phyloP scores from a whole-genome alignment of 2,113 vertebrate species.

The Forbesichthys papilliferus region DNA sequence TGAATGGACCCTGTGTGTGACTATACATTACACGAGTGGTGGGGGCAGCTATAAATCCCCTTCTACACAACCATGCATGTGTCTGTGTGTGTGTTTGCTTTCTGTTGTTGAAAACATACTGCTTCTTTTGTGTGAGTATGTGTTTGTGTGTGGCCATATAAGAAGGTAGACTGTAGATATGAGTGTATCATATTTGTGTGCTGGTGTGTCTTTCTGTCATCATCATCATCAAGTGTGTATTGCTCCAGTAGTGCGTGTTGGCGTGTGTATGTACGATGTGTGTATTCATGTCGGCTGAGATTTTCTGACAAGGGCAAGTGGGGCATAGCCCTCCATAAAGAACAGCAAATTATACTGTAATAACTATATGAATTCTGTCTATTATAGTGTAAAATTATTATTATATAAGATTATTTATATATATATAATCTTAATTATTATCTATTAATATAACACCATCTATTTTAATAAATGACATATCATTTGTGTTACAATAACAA shows the following conservation, averaged over 20 bases:
- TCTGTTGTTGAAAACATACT: not conserved
- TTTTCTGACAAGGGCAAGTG: no score
- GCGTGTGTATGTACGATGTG: slow-evolving; percentile 9
- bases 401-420: no score
- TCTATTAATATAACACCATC: no score
- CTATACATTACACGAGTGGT: slow-evolving; percentile 68
- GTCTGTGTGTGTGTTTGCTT: not conserved
- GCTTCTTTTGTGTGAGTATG: not conserved
- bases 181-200: slow-evolving; percentile 8
- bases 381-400: no score
- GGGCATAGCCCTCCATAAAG: no score
- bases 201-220: slow-evolving; percentile 21
- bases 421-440: no score
- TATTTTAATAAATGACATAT: no score
- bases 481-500: no score
- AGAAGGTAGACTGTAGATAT: not conserved
- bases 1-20: slow-evolving; percentile 42
- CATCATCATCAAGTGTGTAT: not conserved
- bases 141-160: not conserved
- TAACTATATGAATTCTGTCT: no score
- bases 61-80: slow-evolving; percentile 31
- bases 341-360: no score
- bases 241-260: not conserved
- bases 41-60: slow-evolving; percentile 63
- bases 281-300: slow-evolving; percentile 10